phyloP scores from a whole-genome alignment of 2,113 vertebrate species.

The Nettapus auritus region DNA sequence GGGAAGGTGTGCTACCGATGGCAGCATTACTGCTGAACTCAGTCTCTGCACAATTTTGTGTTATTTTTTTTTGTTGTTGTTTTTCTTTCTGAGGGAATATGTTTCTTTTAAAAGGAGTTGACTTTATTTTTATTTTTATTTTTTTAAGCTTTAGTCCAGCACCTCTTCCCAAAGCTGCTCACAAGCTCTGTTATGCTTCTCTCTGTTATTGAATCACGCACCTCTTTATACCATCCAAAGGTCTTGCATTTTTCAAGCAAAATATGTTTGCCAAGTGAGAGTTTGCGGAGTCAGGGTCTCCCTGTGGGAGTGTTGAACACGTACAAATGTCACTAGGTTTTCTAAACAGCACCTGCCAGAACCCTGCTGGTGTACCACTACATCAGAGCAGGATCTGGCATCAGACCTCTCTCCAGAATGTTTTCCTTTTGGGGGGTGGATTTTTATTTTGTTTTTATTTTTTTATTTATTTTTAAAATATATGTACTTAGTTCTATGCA shows the following conservation, averaged over 20 bases:
- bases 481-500: neutral
- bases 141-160: neutral
- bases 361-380: neutral
- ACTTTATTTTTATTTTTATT: neutral
- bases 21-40: neutral
- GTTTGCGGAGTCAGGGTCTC: neutral
- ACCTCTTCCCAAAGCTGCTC: neutral
- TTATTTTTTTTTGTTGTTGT: too few species aligned
- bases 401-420: neutral
- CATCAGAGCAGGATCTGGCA: neutral
- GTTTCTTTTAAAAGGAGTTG: neutral
- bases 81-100: neutral
- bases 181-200: neutral
- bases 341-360: neutral
- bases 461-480: neutral
- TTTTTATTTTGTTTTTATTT: neutral
- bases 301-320: neutral
- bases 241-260: neutral
- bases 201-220: neutral
- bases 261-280: neutral
- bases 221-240: neutral
- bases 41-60: neutral
- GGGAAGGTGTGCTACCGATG: neutral
- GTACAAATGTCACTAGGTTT: neutral
- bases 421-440: neutral